These are phyloP conservation scores for Oncorhynchus clarkii DNA, from an alignment of 2,113 vertebrate genomes.

Conservation along the genomic window DNA sequence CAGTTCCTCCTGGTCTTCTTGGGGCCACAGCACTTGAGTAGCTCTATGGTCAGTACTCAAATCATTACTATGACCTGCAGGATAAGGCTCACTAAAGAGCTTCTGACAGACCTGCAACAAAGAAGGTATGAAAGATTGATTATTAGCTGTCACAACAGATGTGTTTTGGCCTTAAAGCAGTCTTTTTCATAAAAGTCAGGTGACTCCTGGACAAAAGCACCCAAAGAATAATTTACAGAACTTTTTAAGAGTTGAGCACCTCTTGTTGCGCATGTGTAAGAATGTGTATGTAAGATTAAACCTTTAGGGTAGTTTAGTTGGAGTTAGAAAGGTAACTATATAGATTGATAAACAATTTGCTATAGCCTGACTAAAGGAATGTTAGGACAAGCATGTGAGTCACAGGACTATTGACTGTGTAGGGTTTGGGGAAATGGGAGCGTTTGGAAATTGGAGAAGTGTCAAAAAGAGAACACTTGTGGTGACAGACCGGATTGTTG, in stretches of 20 bases:
- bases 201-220: too few species aligned
- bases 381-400: background rate
- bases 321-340: background rate
- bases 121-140: background rate
- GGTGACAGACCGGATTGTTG: conserved; percentile 13
- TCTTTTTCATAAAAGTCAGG: too few species aligned
- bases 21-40: conserved; percentile 67
- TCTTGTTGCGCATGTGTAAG: too few species aligned
- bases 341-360: background rate
- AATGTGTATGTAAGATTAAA: background rate
- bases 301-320: background rate
- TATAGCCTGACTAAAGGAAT: background rate
- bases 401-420: background rate
- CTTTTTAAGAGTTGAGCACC: too few species aligned
- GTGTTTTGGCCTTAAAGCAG: too few species aligned
- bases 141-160: too few species aligned
- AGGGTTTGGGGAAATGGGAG: background rate
- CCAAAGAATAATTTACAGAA: too few species aligned
- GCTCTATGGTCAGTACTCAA: conserved; percentile 33
- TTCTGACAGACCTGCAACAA: conserved; percentile 59
- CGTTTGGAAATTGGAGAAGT: background rate
- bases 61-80: conserved; percentile 8
- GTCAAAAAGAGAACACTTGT: background rate
- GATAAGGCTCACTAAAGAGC: conserved; percentile 11
- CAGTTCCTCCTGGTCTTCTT: conserved; percentile 74